These are phyloP conservation scores for Graptemys geographica DNA, from an alignment of 2,797 vertebrate species.

Conservation along the genomic window DNA sequence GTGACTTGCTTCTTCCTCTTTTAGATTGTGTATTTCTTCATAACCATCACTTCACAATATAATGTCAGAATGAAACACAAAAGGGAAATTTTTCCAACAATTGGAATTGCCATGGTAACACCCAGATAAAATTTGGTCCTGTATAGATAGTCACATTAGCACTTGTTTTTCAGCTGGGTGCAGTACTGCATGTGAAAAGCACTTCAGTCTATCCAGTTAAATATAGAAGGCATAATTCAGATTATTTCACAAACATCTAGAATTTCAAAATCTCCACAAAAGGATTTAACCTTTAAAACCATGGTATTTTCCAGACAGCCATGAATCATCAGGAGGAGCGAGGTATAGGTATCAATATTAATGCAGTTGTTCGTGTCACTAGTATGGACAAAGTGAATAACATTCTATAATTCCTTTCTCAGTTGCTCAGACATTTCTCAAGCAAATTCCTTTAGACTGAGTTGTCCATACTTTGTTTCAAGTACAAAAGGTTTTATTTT, in stretches of 20 bases:
- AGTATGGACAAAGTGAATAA: neutral
- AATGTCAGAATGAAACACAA: conserved; percentile 78
- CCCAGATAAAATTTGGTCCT: conserved; percentile 82
- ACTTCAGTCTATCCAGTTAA: conserved; percentile 71
- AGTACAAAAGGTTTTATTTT: neutral
- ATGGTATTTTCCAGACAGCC: conserved; percentile 14
- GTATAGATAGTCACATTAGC: conserved; percentile 77
- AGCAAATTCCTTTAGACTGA: neutral
- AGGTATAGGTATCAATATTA: neutral
- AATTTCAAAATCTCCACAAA: conserved; percentile 49
- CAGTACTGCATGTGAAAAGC: conserved; percentile 73
- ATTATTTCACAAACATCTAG: conserved; percentile 71
- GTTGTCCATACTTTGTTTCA: neutral
- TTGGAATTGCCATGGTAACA: conserved; percentile 85
- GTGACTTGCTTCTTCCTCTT: conserved; percentile 34
- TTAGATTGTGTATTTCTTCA: conserved; percentile 63
- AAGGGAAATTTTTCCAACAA: conserved; percentile 75
- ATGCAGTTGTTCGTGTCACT: neutral
- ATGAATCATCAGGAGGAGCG: conserved; percentile 15
- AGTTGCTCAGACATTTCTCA: neutral
- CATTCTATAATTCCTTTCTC: neutral
- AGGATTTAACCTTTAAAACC: conserved; percentile 55
- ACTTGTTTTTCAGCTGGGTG: conserved; percentile 76
- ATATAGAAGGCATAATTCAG: conserved; percentile 70
- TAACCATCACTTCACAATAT: conserved; percentile 75